A percentile compares a stretch with the other conserved stretches of the same genome.
These are phyloP conservation scores for Dolichoris vasculosae DNA, from an alignment of 1,140 invertebrate genomes.

Conservation along the genomic window DNA sequence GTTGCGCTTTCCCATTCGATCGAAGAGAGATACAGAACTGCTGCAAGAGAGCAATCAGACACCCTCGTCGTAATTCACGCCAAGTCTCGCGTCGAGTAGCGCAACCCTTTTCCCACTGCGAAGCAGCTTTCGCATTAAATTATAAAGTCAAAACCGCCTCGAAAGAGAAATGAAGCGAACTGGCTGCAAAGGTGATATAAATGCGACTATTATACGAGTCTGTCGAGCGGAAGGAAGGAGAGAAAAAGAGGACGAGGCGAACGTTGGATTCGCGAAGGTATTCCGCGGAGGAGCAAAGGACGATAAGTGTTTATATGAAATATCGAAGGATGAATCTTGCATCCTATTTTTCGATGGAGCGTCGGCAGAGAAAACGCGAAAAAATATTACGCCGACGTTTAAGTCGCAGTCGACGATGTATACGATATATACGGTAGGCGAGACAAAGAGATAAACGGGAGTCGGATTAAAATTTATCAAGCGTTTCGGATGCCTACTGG, in stretches of 20 bases:
- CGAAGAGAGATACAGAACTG: not conserved
- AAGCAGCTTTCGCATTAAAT: conserved; percentile 64
- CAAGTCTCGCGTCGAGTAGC: conserved; percentile 51
- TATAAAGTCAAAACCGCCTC: conserved; percentile 71
- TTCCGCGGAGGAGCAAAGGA: conserved; percentile 53
- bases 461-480: conserved; percentile 43
- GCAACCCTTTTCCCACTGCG: conserved; percentile 60
- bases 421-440: conserved; percentile 44
- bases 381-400: conserved; percentile 69
- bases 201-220: conserved; percentile 71
- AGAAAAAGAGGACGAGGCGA: conserved; percentile 40
- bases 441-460: not conserved
- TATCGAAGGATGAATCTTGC: conserved; percentile 71
- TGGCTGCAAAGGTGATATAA: conserved; percentile 68
- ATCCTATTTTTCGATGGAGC: conserved; percentile 22
- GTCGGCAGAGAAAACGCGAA: conserved; percentile 52
- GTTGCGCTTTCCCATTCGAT: conserved; percentile 1
- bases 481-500: conserved; percentile 26
- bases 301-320: conserved; percentile 75
- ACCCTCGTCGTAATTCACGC: conserved; percentile 63
- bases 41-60: conserved; percentile 59
- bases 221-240: conserved; percentile 28
- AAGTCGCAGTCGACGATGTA: conserved; percentile 61
- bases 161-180: conserved; percentile 18
- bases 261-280: conserved; percentile 40